phyloP scores from a whole-genome alignment of 30 jellyfish, hydroid and myxozoan genomes.

The Catostylus mosaicus region DNA sequence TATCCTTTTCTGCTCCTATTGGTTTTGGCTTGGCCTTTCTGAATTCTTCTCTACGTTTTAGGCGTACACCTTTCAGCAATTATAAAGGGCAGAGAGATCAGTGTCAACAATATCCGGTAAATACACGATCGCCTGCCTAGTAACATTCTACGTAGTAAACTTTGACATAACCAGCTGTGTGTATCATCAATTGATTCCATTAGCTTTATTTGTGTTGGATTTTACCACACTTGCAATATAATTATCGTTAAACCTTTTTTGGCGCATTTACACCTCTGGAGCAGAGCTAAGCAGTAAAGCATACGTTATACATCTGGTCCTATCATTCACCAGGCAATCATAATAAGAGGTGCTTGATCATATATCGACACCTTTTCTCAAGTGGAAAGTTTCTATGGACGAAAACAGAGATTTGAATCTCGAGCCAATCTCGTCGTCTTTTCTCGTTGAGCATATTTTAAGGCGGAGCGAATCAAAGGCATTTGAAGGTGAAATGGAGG shows the following conservation, averaged over 20 bases:
- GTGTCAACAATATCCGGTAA: slow-evolving; percentile 80
- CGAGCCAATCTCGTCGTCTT: slow-evolving; percentile 89
- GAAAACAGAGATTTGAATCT: slow-evolving; percentile 60
- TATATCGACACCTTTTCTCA: slow-evolving; percentile 50
- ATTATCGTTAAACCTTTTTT: neutral
- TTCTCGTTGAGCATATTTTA: slow-evolving; percentile 89
- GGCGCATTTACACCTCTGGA: slow-evolving; percentile 1
- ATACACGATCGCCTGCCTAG: slow-evolving; percentile 69
- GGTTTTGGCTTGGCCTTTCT: slow-evolving; percentile 64
- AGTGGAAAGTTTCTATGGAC: slow-evolving; percentile 68
- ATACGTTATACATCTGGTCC: neutral
- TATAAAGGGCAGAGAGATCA: slow-evolving; percentile 60
- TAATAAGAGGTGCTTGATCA: slow-evolving; percentile 50
- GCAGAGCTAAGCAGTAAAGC: neutral
- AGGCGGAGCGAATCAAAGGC: slow-evolving; percentile 69
- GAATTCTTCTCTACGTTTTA: slow-evolving; percentile 46
- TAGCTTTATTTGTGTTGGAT: slow-evolving; percentile 70
- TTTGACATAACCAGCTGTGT: slow-evolving; percentile 75
- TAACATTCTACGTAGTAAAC: slow-evolving; percentile 34
- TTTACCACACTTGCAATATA: slow-evolving; percentile 68
- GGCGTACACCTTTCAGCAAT: slow-evolving; percentile 72
- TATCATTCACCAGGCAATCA: slow-evolving; percentile 39
- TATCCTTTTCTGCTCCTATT: slow-evolving; percentile 32
- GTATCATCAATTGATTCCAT: slow-evolving; percentile 57
- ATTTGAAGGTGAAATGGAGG: slow-evolving; percentile 66